These are phyloP conservation scores for Phalloptychus januarius DNA, from an alignment of 2,797 vertebrate genomes.

Conservation along the genomic window DNA sequence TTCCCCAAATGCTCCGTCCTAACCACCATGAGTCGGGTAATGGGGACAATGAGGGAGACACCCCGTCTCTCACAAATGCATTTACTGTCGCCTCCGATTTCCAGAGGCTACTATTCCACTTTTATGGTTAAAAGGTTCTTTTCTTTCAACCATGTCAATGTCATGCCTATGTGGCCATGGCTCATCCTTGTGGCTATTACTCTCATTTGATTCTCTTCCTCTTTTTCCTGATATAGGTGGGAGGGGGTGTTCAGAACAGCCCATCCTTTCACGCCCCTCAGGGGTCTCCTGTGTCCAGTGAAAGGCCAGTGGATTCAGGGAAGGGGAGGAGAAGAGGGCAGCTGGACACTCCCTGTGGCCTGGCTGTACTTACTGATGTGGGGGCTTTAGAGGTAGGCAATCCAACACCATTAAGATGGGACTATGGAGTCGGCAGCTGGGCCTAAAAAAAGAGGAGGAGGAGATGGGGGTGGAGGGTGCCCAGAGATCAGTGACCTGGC, in stretches of 20 bases:
- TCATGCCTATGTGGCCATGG: conserved; percentile 68
- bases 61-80: conserved; percentile 67
- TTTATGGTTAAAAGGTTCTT: conserved; percentile 76
- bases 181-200: conserved; percentile 65
- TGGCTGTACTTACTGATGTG: conserved; percentile 51
- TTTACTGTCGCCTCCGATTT: conserved; percentile 72
- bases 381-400: conserved; percentile 26
- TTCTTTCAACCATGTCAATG: conserved; percentile 72
- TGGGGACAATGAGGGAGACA: conserved; percentile 70
- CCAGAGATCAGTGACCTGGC: conserved; percentile 85
- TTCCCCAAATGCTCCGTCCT: conserved; percentile 28
- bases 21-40: conserved; percentile 59
- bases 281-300: conserved; percentile 79
- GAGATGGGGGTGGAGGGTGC: conserved; percentile 37
- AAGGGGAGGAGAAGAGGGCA: conserved; percentile 69
- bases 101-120: conserved; percentile 75
- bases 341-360: conserved; percentile 77
- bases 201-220: conserved; percentile 56
- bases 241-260: conserved; percentile 36
- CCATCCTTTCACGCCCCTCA: conserved; percentile 55
- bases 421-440: conserved; percentile 79
- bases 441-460: conserved; percentile 55
- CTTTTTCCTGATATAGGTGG: conserved; percentile 41
- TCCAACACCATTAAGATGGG: conserved; percentile 74
- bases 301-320: conserved; percentile 72